Evolutionary conservation across 2,888 invertebrate species (phyloP).

Genomic region (Caenorhabditis virilis): DNA sequence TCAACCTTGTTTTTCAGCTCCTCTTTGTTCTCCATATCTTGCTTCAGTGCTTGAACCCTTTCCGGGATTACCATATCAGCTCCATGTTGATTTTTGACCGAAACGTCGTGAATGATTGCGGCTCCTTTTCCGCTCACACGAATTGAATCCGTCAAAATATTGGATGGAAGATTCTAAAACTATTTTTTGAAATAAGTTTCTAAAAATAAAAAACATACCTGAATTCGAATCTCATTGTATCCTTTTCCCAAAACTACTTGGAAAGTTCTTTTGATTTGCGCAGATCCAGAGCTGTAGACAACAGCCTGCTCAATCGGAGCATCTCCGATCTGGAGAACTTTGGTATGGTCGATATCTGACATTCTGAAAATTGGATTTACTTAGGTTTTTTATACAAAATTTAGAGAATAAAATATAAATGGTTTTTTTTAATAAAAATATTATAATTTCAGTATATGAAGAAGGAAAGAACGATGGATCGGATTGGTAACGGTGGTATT

Average conservation of each 20-base stretch:
- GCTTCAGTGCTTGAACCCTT: conserved; percentile 19
- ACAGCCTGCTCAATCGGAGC: not conserved
- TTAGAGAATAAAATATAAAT: too few relatives aligned
- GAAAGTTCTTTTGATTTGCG: conserved; percentile 26
- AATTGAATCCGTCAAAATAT: conserved; percentile 26
- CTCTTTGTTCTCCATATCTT: conserved; percentile 17
- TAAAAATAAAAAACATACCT: too few relatives aligned
- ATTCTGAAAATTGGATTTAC: too few relatives aligned
- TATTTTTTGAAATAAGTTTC: too few relatives aligned
- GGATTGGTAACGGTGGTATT: too few relatives aligned
- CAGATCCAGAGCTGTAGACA: not conserved
- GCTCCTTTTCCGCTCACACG: conserved; percentile 21
- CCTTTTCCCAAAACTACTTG: conserved; percentile 12
- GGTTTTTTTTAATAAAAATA: too few relatives aligned
- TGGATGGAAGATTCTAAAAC: conserved; percentile 26
- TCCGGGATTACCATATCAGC: conserved; percentile 25
- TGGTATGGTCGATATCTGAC: too few relatives aligned
- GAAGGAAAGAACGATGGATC: too few relatives aligned
- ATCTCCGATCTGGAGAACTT: not conserved
- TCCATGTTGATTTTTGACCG: conserved; percentile 25
- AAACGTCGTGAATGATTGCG: conserved; percentile 29
- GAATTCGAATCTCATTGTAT: conserved; percentile 18
- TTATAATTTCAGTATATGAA: too few relatives aligned
- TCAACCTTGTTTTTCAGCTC: conserved; percentile 16
- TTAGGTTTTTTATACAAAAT: too few relatives aligned